phyloP scores from a whole-genome alignment of 2,888 invertebrate species.

The Tortrix viridana region DNA sequence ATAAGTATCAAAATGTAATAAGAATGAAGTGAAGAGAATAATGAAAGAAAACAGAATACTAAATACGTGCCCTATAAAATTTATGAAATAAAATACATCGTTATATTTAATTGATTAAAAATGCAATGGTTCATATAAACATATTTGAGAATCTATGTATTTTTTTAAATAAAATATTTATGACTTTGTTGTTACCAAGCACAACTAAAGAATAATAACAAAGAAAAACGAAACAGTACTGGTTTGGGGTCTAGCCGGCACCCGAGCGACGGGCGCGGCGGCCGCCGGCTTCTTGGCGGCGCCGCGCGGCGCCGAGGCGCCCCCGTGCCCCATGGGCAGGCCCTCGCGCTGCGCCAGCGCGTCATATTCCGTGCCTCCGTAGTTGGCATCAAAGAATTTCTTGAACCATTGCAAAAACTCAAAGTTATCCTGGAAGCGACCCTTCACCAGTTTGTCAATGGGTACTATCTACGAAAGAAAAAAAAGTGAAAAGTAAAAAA shows the following conservation, averaged over 20 bases:
- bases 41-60: constrained; percentile 14
- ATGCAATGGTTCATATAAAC: constrained; percentile 36
- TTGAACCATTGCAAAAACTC: constrained; percentile 99
- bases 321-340: constrained; percentile 92
- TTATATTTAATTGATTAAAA: constrained; percentile 2
- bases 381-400: constrained; percentile 99
- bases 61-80: constrained; percentile 22
- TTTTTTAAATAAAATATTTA: not conserved
- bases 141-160: constrained; percentile 8
- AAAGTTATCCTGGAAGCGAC: constrained; percentile 99
- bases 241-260: constrained; percentile 86
- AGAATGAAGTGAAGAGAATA: constrained; percentile 29
- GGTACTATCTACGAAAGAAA: constrained; percentile 92
- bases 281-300: constrained; percentile 66
- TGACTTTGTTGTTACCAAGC: constrained; percentile 14
- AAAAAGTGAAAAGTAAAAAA: constrained; percentile 66
- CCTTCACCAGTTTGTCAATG: constrained; percentile 97
- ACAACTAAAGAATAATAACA: constrained; percentile 28
- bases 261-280: constrained; percentile 82
- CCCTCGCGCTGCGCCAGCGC: constrained; percentile 94
- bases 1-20: constrained; percentile 16
- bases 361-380: constrained; percentile 97
- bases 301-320: constrained; percentile 83
- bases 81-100: not conserved
- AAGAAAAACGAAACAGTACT: constrained; percentile 70